Conservation (phyloP, 2,113 vertebrate species). For the Taurulus bubalis region DNA sequence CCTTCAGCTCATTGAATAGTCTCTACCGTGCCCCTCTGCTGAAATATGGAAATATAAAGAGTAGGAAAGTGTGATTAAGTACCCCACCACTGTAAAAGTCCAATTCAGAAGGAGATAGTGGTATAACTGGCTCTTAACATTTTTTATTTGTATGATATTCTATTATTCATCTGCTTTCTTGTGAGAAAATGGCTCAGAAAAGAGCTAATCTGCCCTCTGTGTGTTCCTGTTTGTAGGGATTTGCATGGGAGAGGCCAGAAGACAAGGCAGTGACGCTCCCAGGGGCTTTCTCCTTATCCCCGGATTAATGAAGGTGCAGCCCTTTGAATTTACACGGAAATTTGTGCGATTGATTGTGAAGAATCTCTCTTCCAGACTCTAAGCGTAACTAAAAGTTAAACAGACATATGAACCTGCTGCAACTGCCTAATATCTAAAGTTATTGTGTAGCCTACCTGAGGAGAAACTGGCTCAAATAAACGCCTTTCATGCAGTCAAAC, state of each 20-base stretch:
- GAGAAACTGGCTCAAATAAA: neutral
- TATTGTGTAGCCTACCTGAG: neutral
- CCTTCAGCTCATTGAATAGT: neutral
- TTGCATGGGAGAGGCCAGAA: constrained; percentile 30
- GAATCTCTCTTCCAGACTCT: constrained; percentile 28
- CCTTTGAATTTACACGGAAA: constrained; percentile 78
- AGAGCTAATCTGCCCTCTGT: constrained; percentile 57
- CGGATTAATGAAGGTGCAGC: constrained; percentile 71
- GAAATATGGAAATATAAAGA: neutral
- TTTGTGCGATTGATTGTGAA: constrained; percentile 44
- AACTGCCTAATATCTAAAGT: neutral
- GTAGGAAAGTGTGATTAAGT: neutral
- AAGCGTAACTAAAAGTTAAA: constrained; percentile 31
- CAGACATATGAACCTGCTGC: constrained; percentile 4
- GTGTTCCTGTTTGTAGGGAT: constrained; percentile 66
- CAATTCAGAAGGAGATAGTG: neutral
- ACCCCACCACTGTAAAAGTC: neutral
- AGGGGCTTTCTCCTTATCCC: constrained; percentile 73
- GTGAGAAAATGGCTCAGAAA: constrained; percentile 6
- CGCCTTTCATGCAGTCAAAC: neutral
- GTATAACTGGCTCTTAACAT: neutral
- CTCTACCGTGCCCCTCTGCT: too few species aligned
- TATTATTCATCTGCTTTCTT: constrained; percentile 16
- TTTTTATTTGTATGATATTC: neutral
- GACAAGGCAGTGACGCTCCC: constrained; percentile 45